Conservation (phyloP, 2,113 vertebrate species). For the Emydocephalus ijimae region DNA sequence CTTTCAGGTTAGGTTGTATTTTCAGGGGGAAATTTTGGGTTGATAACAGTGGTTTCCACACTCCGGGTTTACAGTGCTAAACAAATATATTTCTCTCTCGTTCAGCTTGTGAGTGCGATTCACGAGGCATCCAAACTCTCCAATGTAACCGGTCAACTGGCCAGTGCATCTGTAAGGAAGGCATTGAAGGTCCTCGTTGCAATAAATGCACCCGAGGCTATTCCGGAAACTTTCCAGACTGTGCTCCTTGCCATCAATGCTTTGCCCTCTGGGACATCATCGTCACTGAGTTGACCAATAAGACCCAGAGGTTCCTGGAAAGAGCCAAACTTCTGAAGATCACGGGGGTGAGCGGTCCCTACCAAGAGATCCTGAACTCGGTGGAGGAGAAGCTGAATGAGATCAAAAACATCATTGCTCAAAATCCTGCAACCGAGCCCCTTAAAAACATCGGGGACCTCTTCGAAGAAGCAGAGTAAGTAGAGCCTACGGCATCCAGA, state of each 20-base stretch:
- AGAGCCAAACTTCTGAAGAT: slow-evolving; percentile 85
- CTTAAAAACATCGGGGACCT: slow-evolving; percentile 85
- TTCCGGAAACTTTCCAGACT: slow-evolving; percentile 86
- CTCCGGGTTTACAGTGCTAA: fast-evolving
- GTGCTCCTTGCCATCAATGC: slow-evolving; percentile 89
- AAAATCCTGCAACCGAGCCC: slow-evolving; percentile 86
- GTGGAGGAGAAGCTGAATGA: slow-evolving; percentile 81
- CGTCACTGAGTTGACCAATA: slow-evolving; percentile 83
- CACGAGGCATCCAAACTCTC: slow-evolving; percentile 74
- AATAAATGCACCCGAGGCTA: slow-evolving; percentile 88
- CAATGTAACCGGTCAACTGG: slow-evolving; percentile 86
- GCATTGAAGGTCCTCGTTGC: slow-evolving; percentile 81
- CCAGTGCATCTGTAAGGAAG: slow-evolving; percentile 84
- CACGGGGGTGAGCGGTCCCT: slow-evolving; percentile 84
- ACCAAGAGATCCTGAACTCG: slow-evolving; percentile 75
- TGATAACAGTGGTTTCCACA: too few species aligned
- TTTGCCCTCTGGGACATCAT: slow-evolving; percentile 88
- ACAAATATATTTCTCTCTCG: background rate
- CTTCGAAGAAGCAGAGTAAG: slow-evolving; percentile 90
- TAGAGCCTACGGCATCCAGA: background rate
- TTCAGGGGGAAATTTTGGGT: too few species aligned
- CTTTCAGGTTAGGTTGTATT: too few species aligned
- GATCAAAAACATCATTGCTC: slow-evolving; percentile 77
- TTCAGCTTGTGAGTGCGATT: slow-evolving; percentile 91
- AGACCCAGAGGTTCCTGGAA: slow-evolving; percentile 85